phyloP scores from a whole-genome alignment of 2,797 vertebrate species.

The Amphiprion clarkii region DNA sequence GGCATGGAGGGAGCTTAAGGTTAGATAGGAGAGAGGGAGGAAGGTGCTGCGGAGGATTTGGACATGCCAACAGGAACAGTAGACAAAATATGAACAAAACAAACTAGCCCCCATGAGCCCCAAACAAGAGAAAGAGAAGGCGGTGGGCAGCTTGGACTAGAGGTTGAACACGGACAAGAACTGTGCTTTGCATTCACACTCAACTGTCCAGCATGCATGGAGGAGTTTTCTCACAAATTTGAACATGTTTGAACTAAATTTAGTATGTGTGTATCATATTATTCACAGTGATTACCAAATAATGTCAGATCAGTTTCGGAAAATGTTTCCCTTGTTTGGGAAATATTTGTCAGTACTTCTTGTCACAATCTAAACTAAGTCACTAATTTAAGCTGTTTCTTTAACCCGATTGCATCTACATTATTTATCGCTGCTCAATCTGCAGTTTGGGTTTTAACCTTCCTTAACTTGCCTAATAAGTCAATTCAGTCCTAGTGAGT shows the following conservation, averaged over 20 bases:
- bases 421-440: background rate
- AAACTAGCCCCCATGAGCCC: slow-evolving; percentile 61
- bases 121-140: slow-evolving; percentile 15
- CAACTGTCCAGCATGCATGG: background rate
- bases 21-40: slow-evolving; percentile 50
- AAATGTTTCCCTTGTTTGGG: no score
- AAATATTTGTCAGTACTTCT: no score
- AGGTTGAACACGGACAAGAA: slow-evolving; percentile 1
- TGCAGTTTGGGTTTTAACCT: no score
- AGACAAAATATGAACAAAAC: slow-evolving; percentile 79
- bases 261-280: background rate
- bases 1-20: slow-evolving; percentile 44
- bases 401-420: background rate
- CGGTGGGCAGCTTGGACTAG: background rate
- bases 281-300: background rate
- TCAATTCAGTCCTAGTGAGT: no score
- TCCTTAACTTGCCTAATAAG: no score
- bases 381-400: background rate
- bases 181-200: slow-evolving; percentile 11
- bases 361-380: background rate
- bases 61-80: slow-evolving; percentile 86
- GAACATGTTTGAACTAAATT: no score
- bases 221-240: background rate
- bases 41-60: slow-evolving; percentile 69
- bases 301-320: background rate